Base-by-base conservation (phyloP, 2,797 vertebrate species). In the Gouania willdenowi region DNA sequence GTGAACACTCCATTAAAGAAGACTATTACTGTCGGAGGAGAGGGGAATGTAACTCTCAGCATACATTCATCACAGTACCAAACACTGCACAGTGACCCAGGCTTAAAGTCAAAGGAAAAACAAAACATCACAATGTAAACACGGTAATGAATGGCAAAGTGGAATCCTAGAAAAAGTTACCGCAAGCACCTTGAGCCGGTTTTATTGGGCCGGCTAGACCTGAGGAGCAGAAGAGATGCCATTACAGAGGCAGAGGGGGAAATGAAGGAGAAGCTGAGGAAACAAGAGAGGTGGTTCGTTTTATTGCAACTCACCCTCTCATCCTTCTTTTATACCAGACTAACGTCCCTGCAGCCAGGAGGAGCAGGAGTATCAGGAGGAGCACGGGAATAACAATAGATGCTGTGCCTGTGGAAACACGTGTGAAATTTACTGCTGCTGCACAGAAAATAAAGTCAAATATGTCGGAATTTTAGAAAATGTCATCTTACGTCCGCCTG, bases 301-400 rank as follows among this genome's bases (percentile, higher is more conserved):
- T 0, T 3, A 6, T 4, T 5, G 16, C 36, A 4, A 79, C 94
- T 92, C 75, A 98, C 95, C 95, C 94, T 80, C 90, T 91, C 81
- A 94, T 92, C 47, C 93, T 84, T 50, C 76, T 91, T 48, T 89
- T 91, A 71, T 97, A 98, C 94, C 95, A 98, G 49, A 92, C 70
- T 10, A 93, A 77, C 0, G 78, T 86, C 58, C 91, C 92, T 0
- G 62, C 89, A 2, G 85, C 74, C 66, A 95, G 67, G 5, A 97
- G 79, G 34, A 92, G 25, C 63, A 97, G 75, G 38, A 98, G 69
- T 35, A 93, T 9, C 72, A 98, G 54, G 8, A 95, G 66, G 30
- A 91, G 41, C 54, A 95, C 76, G 2, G 93, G 87, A 48, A 94
- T 83, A 23, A 94, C 82, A 9, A 97, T 93, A 33, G 94, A 94